Base-by-base conservation (phyloP, 2,888 invertebrate species). In the Pachliopta kotzebuea region DNA sequence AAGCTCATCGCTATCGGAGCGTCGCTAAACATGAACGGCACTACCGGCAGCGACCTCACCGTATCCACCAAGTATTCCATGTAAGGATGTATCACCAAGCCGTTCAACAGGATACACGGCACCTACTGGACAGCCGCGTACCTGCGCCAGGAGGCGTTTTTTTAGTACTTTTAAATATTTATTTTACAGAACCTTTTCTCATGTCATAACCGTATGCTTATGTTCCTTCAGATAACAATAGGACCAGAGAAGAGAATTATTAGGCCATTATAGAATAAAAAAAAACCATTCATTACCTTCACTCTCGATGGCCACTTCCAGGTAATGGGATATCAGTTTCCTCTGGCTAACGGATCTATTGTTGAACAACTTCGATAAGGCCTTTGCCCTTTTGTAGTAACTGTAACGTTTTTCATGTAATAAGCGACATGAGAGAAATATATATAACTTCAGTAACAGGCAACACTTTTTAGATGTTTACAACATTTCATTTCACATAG, bases 61-160 rank as follows among this genome's bases (percentile, higher is more conserved):
- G 78, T 78, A 24, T 84, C 85, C n/a, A 86, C 69, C 24, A 82
- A 62, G 1, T 68, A 67, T 60, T 87, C 84, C 2, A 79, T 53
- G n/a, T 68, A 59, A 0, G 81, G 72, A 56, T 78, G 75, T 65
- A 84, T 65, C 0, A 72, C 71, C 0, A 75, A 71, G 0, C 81
- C 79, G 49, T 73, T 76, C 1, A 86, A 70, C 1, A 83, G 7
- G 1, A 87, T 81, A 86, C 86, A 87, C 0, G 87, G 87, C 0
- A 70, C 83, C 60, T 78, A 74, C 37, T 79, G 82, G 1, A 85
- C 69, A 0, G 83, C 84, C 9, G 86, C 84, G 50, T 74, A 76
- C 0, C 86, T 86, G 72, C 18, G 14, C 6, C 1, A n/a, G 20
- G 9, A 37, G 37, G 11, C 11, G 37, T 3, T 3, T 14, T 11